Evolutionary conservation across 1,140 invertebrate species (phyloP), one percentile per base, ranked within the genome.

Genomic region (Dinoponera quadriceps): DNA sequence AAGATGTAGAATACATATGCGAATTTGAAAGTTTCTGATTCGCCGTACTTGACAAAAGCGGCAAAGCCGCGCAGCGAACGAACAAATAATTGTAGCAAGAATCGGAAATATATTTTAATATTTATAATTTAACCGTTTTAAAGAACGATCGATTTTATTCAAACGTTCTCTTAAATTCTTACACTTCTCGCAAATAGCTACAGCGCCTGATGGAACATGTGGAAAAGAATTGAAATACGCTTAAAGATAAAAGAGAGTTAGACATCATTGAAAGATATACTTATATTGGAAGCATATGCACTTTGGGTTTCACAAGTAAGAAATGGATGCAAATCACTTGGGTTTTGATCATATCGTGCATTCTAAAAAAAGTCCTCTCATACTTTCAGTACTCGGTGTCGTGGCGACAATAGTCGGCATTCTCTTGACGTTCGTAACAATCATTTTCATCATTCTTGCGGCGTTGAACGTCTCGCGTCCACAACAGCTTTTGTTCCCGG

Each of bases 381-480:
- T 33, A 11, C 29, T 75, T 78, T 20, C 18, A 78, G 74, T 78
- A 55, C 1, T 78, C 1, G 74, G 62, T 68, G 54, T 2, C 16
- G 0, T 27, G 16, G 29, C 2, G 66, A 2, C 0, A 0, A 11
- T 68, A 25, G 11, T 25, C 27, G 3, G 0, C 38, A 5, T 38
- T 25, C 20, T 55, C 1, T n/a, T 55, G 11, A 16, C 74, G 5
- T 27, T 78, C 0, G 7, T 27, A 68, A 48, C 74, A 38, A 55
- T 1, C 7, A 60, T 83, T 1, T 63, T 83, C 9, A 63, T 78
- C n/a, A 38, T 78, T 0, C 9, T 83, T 22, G 18, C 7, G 5
- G 72, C 82, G 5, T n/a, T 78, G 2, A 83, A 83, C 18, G 0
- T 51, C 3, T 78, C 74, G 2, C 82, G 82, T 14, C 63, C 63